These are phyloP conservation scores for Salvelinus namaycush DNA, from an alignment of 2,113 vertebrate species.

Conservation along the genomic window DNA sequence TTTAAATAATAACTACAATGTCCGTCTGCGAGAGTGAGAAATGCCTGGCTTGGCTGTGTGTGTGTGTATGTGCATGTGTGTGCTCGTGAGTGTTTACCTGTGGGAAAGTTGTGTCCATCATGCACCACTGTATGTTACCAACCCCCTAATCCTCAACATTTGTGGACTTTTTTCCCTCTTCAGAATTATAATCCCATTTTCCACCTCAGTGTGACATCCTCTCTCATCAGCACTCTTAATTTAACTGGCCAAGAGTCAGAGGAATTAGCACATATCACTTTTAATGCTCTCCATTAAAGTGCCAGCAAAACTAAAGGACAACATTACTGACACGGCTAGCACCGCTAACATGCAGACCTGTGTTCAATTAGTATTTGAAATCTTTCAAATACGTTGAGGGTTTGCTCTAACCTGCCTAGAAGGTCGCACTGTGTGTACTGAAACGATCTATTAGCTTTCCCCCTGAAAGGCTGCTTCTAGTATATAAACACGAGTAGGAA, in stretches of 20 bases:
- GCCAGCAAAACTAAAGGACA: conserved; percentile 45
- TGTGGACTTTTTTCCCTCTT: too few species aligned
- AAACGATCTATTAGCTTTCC: conserved; percentile 68
- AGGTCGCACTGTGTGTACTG: conserved; percentile 61
- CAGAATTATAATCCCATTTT: too few species aligned
- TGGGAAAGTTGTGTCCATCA: conserved; percentile 67
- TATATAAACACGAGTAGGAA: conserved; percentile 81
- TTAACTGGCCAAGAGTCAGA: conserved; percentile 54
- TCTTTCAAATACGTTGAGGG: background rate
- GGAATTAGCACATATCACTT: conserved; percentile 47
- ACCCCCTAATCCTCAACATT: conserved; percentile 53
- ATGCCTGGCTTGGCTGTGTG: conserved; percentile 23
- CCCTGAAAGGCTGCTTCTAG: conserved; percentile 65
- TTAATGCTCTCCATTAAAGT: conserved; percentile 23
- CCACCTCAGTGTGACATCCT: conserved; percentile 63
- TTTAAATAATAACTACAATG: conserved; percentile 44
- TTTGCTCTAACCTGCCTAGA: conserved; percentile 27
- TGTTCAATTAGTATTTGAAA: conserved; percentile 5
- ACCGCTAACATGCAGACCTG: too few species aligned
- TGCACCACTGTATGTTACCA: conserved; percentile 15
- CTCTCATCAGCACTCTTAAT: conserved; percentile 58
- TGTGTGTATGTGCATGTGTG: conserved; percentile 41
- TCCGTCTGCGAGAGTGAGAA: conserved; percentile 18
- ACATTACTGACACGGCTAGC: conserved; percentile 42
- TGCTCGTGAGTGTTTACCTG: conserved; percentile 72